Evolutionary conservation across 2,797 vertebrate species (phyloP), one percentile per base, ranked within the genome.

Genomic region (Dicrostonyx torquatus): DNA sequence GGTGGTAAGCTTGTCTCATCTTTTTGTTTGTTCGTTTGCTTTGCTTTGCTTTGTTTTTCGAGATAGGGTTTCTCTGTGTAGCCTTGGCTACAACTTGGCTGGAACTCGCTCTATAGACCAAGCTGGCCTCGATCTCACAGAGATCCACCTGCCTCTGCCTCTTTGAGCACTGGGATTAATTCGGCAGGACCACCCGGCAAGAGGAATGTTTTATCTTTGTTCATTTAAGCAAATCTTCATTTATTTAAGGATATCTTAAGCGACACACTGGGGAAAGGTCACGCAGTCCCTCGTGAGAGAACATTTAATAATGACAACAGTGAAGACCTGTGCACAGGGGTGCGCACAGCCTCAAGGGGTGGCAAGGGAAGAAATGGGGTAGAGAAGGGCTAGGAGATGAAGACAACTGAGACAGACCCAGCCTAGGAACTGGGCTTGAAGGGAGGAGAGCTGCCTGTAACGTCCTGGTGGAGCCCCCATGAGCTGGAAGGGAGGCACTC

Each of bases 361-460:
- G 45, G 45, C 45, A 48, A 13, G 4, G 9, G 29, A 58, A 29
- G 75, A 58, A 31, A 62, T 29, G 2, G n/a, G 29, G 24, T n/a
- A 12, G 2, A 14, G 73, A n/a, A 6, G 9, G 40, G 20, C 9
- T 4, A 40, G 43, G 34, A 40, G 18, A 84, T 29, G 40, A 50
- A 64, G 73, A 80, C 0, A 3, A 10, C 5, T 58, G 55, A 88
- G 93, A 55, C 3, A 50, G 58, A 43, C 58, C 8, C 5, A 0
- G 15, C 58, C 26, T 50, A 40, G 31, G 60, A 17, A 15, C 7
- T 11, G 31, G 0, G 1, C 2, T 45, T 29, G 31, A 0, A 8
- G n/a, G 20, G 64, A 43, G 60, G 55, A 73, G 26, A 24, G 37
- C 45, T 24, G 7, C 29, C 0, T 0, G 9, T 26, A 8, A 34